Percentiles rank a stretch among this genome's conserved stretches.
phyloP scores from a whole-genome alignment of 2,113 vertebrate species.

The Herpetotheres cachinnans region DNA sequence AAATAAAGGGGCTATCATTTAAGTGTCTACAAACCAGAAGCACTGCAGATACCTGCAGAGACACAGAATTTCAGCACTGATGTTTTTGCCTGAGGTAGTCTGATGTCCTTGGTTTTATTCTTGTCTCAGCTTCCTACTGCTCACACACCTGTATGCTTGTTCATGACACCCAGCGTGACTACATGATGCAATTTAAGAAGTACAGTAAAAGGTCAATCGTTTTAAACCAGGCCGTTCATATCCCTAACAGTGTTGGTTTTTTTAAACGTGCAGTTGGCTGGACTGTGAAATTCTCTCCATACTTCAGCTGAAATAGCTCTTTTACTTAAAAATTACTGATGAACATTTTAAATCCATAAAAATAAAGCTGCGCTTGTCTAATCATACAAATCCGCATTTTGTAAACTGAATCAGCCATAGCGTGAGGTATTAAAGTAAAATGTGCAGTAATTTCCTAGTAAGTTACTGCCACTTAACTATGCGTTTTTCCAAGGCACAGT shows the following conservation, averaged over 20 bases:
- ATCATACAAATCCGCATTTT: not conserved
- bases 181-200: not conserved
- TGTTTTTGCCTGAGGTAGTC: not conserved
- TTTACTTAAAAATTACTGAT: not conserved
- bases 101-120: not conserved
- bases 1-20: not conserved
- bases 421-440: not conserved
- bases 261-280: not conserved
- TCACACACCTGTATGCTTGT: not conserved
- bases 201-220: not conserved
- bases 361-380: not conserved
- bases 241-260: accelerated
- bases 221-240: not conserved
- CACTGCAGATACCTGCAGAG: accelerated
- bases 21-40: not conserved
- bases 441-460: not conserved
- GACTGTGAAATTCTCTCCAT: not conserved
- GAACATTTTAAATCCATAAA: not conserved
- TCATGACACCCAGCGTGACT: not conserved
- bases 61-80: not conserved
- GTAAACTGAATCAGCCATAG: not conserved
- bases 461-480: not conserved
- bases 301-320: not conserved
- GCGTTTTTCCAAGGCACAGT: not conserved
- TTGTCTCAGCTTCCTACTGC: not conserved